Evolutionary conservation across 2,113 vertebrate genomes (phyloP), one percentile per base, ranked within the genome.

Genomic region (Bungarus multicinctus): DNA sequence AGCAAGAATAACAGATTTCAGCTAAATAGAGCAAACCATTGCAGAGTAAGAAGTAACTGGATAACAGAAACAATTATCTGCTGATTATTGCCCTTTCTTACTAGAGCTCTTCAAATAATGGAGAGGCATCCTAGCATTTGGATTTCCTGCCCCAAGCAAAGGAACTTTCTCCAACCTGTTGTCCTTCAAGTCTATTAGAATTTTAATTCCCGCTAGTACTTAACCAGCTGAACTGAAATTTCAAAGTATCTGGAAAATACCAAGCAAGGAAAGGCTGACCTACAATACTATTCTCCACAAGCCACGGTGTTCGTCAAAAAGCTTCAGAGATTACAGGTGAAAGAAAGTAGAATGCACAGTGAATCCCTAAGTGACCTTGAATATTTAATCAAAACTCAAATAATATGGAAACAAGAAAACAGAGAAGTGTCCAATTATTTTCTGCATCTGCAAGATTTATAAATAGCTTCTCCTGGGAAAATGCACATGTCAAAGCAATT

Each of bases 401-500:
- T 45, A 0, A 30, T 7, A 20, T 81, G 58, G 20, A 91, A 81
- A 90, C 1, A 34, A 0, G 0, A 54, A 57, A 43, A 88, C 54
- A 91, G 85, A 81, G 43, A 94, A 2, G 10, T 54, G 57, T 94
- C 91, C 90, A 85, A 87, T 85, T 87, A 85, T 30, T 52, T 55
- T 7, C 50, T 87, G 55, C 27, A 23, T 92, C 85, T 91, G 87
- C 30, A 87, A 47, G 55, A 50, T 89, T 55, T 43, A 93, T 87
- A 91, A 95, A 95, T 90, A 91, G 60, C 54, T 90, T 39, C 54
- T 93, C n/a, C 88, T 39, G 57, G 88, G 45, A 60, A 93, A 53
- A 86, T 86, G 60, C 52, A 86, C 53, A 85, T 43, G 81, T 27
- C 54, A 85, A 52, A 45, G 90, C 89, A 95, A 93, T 52, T 43